Base-by-base conservation (phyloP, 2,113 vertebrate genomes). In the Microcebus jonahi region DNA sequence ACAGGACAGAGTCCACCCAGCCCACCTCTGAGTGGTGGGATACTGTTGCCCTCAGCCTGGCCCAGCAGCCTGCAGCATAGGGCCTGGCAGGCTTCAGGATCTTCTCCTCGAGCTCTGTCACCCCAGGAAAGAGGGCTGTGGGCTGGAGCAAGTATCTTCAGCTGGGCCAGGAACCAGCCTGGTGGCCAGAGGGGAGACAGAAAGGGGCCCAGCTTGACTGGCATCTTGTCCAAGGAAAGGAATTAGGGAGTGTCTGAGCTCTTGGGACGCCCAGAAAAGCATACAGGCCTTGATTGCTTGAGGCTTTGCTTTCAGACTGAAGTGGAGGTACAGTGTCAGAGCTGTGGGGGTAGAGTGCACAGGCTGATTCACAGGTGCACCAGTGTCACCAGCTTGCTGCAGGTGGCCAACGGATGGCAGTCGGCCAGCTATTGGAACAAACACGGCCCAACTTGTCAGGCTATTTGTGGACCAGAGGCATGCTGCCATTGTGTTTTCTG, bases 311-410 rank as follows among this genome's bases (percentile, higher is more conserved):
- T 80, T 81, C 83, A 61, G 84, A 29, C 20, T n/a, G 50, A 39
- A 65, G 21, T 20, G 31, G n/a, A 79, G 48, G 36, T 76, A 3
- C 3, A 13, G 11, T 27, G 31, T 63, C 61, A 39, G 34, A 17
- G 13, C 68, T 50, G 31, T 18, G 13, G 61, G 76, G 21, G 14
- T 8, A 1, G 18, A 9, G 15, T 8, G 14, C 3, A 34, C 13
- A 1, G n/a, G 17, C 29, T 45, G 84, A 29, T 9, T 42, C 65
- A 2, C 10, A 68, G 0, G 0, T 20, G 17, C 18, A 2, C 2
- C 2, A 6, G 27, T 36, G 39, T 59, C 7, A 1, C 50, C 31
- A 21, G 10, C 36, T 42, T 50, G 34, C 65, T 9, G 63, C 8
- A 53, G 55, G 57, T 21, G 53, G 42, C 83, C 10, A 0, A 1